Evolutionary conservation across 2,113 vertebrate genomes (phyloP).

Genomic region (Sakesphorus luctuosus): DNA sequence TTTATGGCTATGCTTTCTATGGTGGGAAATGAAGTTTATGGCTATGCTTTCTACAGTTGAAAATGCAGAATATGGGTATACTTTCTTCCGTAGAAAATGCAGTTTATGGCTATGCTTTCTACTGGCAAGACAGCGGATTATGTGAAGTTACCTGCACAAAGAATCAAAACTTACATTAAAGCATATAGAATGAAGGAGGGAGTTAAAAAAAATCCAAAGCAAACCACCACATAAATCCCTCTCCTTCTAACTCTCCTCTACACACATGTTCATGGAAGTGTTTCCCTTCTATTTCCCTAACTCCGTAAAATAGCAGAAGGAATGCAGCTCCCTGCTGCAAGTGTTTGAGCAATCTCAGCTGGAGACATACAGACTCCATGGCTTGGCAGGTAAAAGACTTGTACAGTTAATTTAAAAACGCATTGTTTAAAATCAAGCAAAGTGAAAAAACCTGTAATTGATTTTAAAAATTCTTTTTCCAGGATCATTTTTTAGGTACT

Average conservation of each 20-base stretch:
- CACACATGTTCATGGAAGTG: not conserved
- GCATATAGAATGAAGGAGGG: not conserved
- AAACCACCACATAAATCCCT: no score
- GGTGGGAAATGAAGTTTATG: not conserved
- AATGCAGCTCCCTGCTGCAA: constrained; percentile 58
- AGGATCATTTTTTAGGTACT: not conserved
- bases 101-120: not conserved
- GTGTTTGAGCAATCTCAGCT: constrained; percentile 33
- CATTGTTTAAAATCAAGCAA: not conserved
- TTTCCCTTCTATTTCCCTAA: not conserved
- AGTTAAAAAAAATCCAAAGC: not conserved
- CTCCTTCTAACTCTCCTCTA: not conserved
- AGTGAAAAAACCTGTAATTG: not conserved
- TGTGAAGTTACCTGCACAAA: not conserved
- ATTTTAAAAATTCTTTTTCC: not conserved
- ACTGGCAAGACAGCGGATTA: not conserved
- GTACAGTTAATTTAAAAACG: not conserved
- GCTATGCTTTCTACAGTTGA: not conserved
- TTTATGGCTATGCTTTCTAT: not conserved
- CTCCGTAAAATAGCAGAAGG: constrained; percentile 18
- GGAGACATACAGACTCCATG: not conserved
- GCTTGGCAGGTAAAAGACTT: constrained; percentile 25
- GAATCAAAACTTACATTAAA: not conserved
- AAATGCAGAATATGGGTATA: not conserved
- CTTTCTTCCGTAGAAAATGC: not conserved